These are phyloP conservation scores for Heteromormyrus szaboi DNA, from an alignment of 2,797 vertebrate genomes.

Conservation along the genomic window DNA sequence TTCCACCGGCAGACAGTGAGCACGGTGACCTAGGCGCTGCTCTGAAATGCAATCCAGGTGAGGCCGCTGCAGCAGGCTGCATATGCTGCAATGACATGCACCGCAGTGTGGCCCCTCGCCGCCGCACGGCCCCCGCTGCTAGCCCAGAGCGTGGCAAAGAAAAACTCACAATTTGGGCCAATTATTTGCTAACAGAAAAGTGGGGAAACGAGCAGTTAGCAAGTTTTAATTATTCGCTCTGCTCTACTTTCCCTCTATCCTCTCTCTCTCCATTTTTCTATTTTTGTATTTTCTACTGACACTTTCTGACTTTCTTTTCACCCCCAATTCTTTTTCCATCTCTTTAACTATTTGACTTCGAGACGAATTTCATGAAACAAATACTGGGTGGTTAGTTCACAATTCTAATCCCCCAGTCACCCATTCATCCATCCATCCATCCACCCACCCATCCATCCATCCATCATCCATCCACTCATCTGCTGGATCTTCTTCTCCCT, in stretches of 20 bases:
- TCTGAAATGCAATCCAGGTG: constrained; percentile 18
- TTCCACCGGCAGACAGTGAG: constrained; percentile 1
- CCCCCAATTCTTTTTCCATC: background rate
- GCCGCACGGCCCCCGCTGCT: background rate
- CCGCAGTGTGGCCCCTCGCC: background rate
- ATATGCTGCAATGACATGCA: background rate
- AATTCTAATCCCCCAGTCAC: background rate
- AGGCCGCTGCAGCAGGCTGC: background rate
- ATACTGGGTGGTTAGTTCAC: background rate
- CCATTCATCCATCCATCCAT: background rate
- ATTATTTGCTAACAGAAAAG: constrained; percentile 5
- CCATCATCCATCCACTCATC: background rate
- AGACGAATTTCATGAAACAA: background rate
- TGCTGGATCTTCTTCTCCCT: background rate
- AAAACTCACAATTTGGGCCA: background rate
- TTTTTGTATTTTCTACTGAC: constrained; percentile 8
- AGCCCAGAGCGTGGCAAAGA: background rate
- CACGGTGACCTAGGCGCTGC: background rate
- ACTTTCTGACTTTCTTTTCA: background rate
- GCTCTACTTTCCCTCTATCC: background rate
- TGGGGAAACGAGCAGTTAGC: constrained; percentile 4
- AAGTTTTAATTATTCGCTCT: constrained; percentile 4
- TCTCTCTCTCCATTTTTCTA: background rate
- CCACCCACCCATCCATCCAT: background rate
- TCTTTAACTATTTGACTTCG: background rate